Conservation (phyloP, 2,797 vertebrate species). For the Anguilla obscura region DNA sequence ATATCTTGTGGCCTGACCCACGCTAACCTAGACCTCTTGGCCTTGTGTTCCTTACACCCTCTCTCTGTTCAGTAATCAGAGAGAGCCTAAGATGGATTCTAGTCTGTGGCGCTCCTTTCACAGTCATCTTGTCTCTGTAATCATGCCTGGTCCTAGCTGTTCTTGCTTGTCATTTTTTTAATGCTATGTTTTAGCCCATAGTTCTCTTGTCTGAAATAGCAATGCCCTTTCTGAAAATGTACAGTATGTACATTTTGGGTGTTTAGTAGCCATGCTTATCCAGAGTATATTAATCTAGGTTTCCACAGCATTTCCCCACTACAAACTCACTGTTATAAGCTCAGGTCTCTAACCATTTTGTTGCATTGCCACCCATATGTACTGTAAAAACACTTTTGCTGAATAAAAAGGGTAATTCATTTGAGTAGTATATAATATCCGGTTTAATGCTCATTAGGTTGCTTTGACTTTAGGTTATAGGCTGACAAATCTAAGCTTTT, state of each 20-base stretch:
- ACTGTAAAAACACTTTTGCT: background rate
- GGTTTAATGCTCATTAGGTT: background rate
- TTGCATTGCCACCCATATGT: too few species aligned
- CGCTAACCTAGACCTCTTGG: background rate
- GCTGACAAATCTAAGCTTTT: background rate
- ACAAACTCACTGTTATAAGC: background rate
- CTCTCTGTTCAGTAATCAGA: background rate
- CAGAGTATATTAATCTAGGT: background rate
- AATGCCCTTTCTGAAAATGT: background rate
- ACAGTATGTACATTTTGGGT: background rate
- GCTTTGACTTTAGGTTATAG: background rate
- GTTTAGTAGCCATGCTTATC: background rate
- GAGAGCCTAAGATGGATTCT: background rate
- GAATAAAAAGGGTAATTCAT: background rate
- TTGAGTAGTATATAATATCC: background rate
- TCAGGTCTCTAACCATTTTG: background rate
- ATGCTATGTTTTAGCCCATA: background rate
- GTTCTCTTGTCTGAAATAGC: background rate
- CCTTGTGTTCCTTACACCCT: background rate
- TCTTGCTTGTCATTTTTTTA: background rate
- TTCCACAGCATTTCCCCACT: background rate
- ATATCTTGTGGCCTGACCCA: constrained; percentile 56
- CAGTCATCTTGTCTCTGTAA: background rate
- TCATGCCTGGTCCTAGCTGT: background rate
- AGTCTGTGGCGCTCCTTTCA: background rate